These are phyloP conservation scores for Sericinus montela DNA, from an alignment of 2,888 invertebrate species.

Conservation along the genomic window DNA sequence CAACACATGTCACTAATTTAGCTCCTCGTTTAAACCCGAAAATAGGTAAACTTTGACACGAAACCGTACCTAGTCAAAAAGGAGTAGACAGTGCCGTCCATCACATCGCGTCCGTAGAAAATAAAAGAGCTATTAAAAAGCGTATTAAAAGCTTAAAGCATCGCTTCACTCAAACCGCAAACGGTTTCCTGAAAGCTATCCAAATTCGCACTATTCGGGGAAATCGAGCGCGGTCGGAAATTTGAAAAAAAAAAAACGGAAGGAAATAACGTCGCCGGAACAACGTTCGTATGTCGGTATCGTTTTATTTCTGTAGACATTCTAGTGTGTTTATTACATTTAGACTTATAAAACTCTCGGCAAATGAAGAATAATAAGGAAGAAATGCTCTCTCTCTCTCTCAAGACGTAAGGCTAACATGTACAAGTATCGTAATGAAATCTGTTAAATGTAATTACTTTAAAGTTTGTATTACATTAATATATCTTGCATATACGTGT, in stretches of 20 bases:
- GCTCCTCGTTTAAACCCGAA: conserved; percentile 43
- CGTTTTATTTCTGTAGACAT: too few relatives aligned
- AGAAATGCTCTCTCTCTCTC: too few relatives aligned
- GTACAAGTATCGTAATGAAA: too few relatives aligned
- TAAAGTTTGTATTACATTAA: too few relatives aligned
- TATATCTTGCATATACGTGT: too few relatives aligned
- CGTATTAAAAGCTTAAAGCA: conserved; percentile 53
- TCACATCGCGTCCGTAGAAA: conserved; percentile 32
- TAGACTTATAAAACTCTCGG: too few relatives aligned
- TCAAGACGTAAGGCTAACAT: too few relatives aligned
- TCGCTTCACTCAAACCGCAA: conserved; percentile 37
- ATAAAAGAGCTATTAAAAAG: conserved; percentile 34
- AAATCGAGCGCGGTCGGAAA: conserved; percentile 25
- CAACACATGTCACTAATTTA: conserved; percentile 56
- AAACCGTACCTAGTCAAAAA: conserved; percentile 23
- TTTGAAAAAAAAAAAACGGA: conserved; percentile 24
- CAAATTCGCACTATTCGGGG: conserved; percentile 48
- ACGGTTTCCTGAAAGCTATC: conserved; percentile 34
- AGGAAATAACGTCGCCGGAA: conserved; percentile 23
- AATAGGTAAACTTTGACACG: conserved; percentile 26
- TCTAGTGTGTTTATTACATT: too few relatives aligned
- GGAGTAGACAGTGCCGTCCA: conserved; percentile 47
- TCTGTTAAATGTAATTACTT: too few relatives aligned
- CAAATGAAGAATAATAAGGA: too few relatives aligned
- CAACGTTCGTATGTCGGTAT: neutral